Evolutionary conservation across 30 jellyfish, hydroid and myxozoan species (phyloP).

Genomic region (Chironex yamaguchii): DNA sequence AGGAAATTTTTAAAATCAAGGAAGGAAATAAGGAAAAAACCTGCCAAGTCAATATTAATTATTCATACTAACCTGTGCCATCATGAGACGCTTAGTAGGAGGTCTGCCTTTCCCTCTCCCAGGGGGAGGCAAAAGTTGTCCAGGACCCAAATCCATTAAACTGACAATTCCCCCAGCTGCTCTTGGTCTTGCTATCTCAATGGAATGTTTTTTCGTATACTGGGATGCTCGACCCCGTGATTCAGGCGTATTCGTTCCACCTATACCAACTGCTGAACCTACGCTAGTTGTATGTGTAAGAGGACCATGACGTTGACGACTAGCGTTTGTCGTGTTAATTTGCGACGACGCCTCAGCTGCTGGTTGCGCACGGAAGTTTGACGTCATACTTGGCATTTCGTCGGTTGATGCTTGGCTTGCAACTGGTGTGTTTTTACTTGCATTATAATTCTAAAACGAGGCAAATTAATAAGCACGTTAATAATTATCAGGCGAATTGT

Average conservation of each 20-base stretch:
- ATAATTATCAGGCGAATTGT: too few relatives aligned
- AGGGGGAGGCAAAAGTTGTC: conserved; percentile 98
- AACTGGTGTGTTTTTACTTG: too few relatives aligned
- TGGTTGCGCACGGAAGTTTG: too few relatives aligned
- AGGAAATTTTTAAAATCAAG: background rate
- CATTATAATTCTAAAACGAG: too few relatives aligned
- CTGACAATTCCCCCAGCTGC: conserved; percentile 78
- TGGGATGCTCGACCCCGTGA: background rate
- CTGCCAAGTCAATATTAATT: too few relatives aligned
- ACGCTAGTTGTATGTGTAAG: background rate
- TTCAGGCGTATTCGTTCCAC: background rate
- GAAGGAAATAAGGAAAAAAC: too few relatives aligned
- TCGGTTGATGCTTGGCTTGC: too few relatives aligned
- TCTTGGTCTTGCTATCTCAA: conserved; percentile 96
- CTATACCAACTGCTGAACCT: background rate
- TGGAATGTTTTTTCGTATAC: conserved; percentile 67
- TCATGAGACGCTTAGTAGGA: background rate
- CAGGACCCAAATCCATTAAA: conserved; percentile 93
- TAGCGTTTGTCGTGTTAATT: background rate
- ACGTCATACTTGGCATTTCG: too few relatives aligned
- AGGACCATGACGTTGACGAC: background rate
- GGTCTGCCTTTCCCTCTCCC: conserved; percentile 63
- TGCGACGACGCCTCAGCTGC: background rate
- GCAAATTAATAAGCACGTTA: too few relatives aligned
- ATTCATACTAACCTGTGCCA: background rate